Evolutionary conservation across 2,888 invertebrate species (phyloP), one percentile per base, ranked within the genome.

Genomic region (Melitaea athalia): DNA sequence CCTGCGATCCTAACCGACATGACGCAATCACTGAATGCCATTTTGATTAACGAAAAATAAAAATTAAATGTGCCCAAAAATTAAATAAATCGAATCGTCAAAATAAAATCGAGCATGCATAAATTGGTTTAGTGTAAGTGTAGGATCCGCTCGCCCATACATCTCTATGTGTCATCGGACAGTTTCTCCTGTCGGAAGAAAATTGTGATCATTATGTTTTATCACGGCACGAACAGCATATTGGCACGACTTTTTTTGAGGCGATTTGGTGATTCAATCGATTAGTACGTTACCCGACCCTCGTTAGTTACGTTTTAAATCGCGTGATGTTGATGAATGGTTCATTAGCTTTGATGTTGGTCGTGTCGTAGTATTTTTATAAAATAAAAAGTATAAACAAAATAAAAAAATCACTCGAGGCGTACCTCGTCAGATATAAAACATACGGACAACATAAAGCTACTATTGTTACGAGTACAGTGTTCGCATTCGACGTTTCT

Each of bases 11-110:
- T 59, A 45, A 63, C 85, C 85, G 84, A 81, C 67, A 83, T 85
- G 91, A 90, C 85, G 91, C 93, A 90, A 88, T 92, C 93, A 93
- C 92, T 93, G 92, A 93, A 93, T 92, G 93, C 93, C 85, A 88
- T 88, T n/a, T 66, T 38, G 53, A 15, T 61, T n/a, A 84, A 91
- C 87, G 77, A 77, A 79, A 79, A 79, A 78, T 81, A 15, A 42
- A 57, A 57, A 42, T 42, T 10, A 57, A 81, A 82, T 66, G 69
- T 74, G 69, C 67, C 66, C 80, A 72, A 86, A 77, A 78, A 82
- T 87, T 88, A 82, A 76, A 82, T 77, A 80, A 79, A 77, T 33
- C 69, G 45, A 69, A 74, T 80, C 82, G 80, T 79, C 76, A 81
- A 85, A 84, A 79, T 76, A 82, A 83, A 82, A 71, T 78, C 70